Base-by-base conservation (phyloP, 1,140 invertebrate genomes). In the Papilio xuthus region DNA sequence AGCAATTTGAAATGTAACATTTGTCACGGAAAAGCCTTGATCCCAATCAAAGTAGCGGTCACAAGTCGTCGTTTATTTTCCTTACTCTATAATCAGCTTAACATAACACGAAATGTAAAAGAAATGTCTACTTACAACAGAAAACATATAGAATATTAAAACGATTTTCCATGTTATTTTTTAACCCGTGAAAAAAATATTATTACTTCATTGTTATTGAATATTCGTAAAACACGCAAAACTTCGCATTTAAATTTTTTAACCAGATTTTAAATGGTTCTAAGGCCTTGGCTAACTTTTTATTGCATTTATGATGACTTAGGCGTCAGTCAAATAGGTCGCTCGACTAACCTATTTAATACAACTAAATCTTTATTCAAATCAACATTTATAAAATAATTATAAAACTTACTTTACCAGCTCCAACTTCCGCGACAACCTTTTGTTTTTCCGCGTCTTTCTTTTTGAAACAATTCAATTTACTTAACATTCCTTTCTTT, bases 391-490 rank as follows among this genome's bases (percentile, higher is more conserved):
- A 32, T 28, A 67, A 28, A 15, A 26, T 28, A 18, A n/a, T n/a
- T 23, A 42, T 15, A 26, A 23, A 4, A 84, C 86, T 88, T 70
- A 93, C 92, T 81, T 93, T 93, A 42, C 90, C 89, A 37, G 90
- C 90, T 69, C 90, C 90, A 71, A 80, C 85, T 85, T 90, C 90
- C 9, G 88, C 77, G 20, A 85, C 83, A 23, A 72, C 77, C 12
- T 80, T 81, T 69, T 85, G 89, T 70, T 92, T 89, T 42, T 88
- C 86, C 23, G 83, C 79, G 37, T 86, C 83, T 67, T 89, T 86
- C 74, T 91, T 93, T 78, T 92, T 90, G 75, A 83, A 89, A 77
- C 89, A 93, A 79, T 91, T 92, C 60, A 92, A 79, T 74, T 87
- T 90, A 77, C 86, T 86, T 82, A 90, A 84, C 10, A 86, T 78